These are phyloP conservation scores for Synanthedon myopaeformis DNA, from an alignment of 2,888 invertebrate species.

Conservation along the genomic window DNA sequence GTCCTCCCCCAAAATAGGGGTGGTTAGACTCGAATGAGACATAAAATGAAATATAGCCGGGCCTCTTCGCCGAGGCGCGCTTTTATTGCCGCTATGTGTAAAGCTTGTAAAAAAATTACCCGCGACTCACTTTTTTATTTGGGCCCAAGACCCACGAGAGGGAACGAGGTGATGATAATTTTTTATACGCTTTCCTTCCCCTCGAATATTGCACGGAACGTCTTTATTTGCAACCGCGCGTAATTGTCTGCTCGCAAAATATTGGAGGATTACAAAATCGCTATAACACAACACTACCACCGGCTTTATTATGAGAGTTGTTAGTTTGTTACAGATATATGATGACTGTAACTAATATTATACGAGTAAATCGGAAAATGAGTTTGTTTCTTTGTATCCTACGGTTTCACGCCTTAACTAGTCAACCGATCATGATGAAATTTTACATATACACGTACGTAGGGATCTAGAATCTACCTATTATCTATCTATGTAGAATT, in stretches of 20 bases:
- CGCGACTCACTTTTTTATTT: constrained; percentile 45
- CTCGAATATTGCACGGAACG: constrained; percentile 34
- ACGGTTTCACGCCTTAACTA: too few relatives aligned
- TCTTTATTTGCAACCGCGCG: constrained; percentile 35
- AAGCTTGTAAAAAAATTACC: constrained; percentile 62
- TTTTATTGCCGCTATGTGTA: constrained; percentile 62
- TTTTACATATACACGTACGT: too few relatives aligned
- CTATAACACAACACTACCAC: not conserved
- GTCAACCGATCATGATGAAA: too few relatives aligned
- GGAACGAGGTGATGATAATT: constrained; percentile 45
- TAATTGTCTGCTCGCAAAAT: constrained; percentile 33
- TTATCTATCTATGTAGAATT: too few relatives aligned
- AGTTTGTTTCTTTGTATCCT: too few relatives aligned
- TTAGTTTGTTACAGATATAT: too few relatives aligned
- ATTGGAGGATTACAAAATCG: constrained; percentile 20
- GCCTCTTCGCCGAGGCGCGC: constrained; percentile 37
- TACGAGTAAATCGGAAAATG: too few relatives aligned
- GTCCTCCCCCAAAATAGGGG: constrained; percentile 16
- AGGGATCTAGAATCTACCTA: too few relatives aligned
- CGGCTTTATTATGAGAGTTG: too few relatives aligned
- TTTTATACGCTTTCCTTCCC: constrained; percentile 34
- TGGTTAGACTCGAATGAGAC: constrained; percentile 24
- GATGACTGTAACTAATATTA: too few relatives aligned
- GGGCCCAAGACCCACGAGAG: constrained; percentile 15
- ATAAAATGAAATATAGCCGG: constrained; percentile 54